Evolutionary conservation across 2,113 vertebrate species (phyloP).

Genomic region (Mobula birostris): DNA sequence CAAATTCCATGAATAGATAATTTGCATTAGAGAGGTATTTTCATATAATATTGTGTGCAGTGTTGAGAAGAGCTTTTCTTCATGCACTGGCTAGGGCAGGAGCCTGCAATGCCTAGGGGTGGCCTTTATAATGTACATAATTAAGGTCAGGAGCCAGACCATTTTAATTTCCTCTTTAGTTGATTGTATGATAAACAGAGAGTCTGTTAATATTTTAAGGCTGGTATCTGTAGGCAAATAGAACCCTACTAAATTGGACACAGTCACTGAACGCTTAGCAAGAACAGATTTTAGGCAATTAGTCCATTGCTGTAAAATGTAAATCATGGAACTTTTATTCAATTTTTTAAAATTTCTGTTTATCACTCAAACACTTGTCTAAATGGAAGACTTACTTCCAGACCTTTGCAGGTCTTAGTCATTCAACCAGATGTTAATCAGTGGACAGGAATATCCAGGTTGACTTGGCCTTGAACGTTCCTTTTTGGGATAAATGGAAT

Average conservation of each 20-base stretch:
- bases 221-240: background rate
- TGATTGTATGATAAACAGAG: background rate
- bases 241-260: background rate
- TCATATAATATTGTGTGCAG: background rate
- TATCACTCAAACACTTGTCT: background rate
- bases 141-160: slow-evolving; percentile 22
- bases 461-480: background rate
- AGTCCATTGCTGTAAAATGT: background rate
- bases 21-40: background rate
- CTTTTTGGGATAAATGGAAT: background rate
- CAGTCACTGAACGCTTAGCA: background rate
- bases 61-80: background rate
- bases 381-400: background rate
- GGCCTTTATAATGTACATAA: background rate
- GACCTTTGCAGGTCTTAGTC: background rate
- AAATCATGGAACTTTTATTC: background rate
- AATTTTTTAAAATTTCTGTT: background rate
- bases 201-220: background rate
- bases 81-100: background rate
- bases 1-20: background rate
- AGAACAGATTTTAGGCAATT: background rate
- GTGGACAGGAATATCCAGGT: background rate
- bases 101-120: background rate
- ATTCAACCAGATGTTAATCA: background rate
- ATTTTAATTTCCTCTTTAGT: background rate